These are phyloP conservation scores for Euplagia quadripunctaria DNA, from an alignment of 2,888 invertebrate species.

Conservation along the genomic window DNA sequence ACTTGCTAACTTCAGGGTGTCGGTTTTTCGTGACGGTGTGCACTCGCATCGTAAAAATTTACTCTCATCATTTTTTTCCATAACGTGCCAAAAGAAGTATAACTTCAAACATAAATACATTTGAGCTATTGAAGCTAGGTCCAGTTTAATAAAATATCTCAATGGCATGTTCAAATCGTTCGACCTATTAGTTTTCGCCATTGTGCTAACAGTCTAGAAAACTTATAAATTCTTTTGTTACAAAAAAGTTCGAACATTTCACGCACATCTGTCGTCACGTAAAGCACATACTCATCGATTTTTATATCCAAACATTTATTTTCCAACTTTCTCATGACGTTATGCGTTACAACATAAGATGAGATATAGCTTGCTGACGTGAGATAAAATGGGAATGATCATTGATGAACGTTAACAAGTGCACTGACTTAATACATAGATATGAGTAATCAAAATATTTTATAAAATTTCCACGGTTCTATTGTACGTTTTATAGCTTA, in stretches of 20 bases:
- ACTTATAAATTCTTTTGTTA: slow-evolving; percentile 38
- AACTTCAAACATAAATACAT: not conserved
- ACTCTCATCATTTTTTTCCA: no score
- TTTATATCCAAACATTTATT: slow-evolving; percentile 39
- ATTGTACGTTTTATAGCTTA: no score
- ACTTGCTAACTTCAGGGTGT: no score
- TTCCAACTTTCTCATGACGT: slow-evolving; percentile 32
- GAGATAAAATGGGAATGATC: not conserved
- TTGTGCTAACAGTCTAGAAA: slow-evolving; percentile 16
- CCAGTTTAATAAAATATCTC: not conserved
- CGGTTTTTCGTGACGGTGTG: no score
- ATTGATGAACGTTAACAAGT: no score
- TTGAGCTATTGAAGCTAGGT: not conserved
- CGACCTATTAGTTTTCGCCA: slow-evolving; percentile 9
- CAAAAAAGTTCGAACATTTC: slow-evolving; percentile 31
- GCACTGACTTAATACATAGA: no score
- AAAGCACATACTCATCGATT: slow-evolving; percentile 41
- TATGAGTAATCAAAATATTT: no score
- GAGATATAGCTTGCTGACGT: slow-evolving; percentile 11
- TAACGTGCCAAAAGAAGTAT: no score
- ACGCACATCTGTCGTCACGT: slow-evolving; percentile 39
- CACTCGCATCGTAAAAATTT: no score
- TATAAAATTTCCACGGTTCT: no score
- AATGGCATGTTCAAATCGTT: slow-evolving; percentile 21
- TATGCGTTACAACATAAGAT: slow-evolving; percentile 27